Conservation (phyloP, 2,888 invertebrate genomes). For the Odontocerum albicorne region DNA sequence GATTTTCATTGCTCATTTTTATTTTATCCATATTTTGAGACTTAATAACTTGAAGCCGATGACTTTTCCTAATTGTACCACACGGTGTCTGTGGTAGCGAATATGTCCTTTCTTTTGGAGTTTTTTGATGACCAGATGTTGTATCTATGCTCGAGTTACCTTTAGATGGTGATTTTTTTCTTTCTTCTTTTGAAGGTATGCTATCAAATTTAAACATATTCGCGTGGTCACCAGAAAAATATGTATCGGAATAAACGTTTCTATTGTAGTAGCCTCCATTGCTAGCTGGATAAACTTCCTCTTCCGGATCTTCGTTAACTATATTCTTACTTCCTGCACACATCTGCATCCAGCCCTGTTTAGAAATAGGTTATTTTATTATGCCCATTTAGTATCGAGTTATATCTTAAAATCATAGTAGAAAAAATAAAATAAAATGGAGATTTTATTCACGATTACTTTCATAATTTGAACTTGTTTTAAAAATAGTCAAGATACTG, state of each 20-base stretch:
- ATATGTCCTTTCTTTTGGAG: constrained; percentile 25
- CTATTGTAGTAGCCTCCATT: constrained; percentile 69
- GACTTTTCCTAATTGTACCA: constrained; percentile 29
- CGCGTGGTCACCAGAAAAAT: constrained; percentile 59
- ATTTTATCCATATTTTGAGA: constrained; percentile 29
- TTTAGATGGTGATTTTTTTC: constrained; percentile 2
- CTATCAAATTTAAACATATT: constrained; percentile 48
- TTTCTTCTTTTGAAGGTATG: constrained; percentile 42
- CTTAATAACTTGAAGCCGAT: constrained; percentile 27
- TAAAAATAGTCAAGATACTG: no score
- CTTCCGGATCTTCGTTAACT: constrained; percentile 49
- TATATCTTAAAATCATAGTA: no score
- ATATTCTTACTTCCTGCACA: constrained; percentile 33
- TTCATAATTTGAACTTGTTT: no score
- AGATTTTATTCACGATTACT: no score
- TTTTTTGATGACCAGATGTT: not conserved
- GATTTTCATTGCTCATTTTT: not conserved
- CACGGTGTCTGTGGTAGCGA: constrained; percentile 31
- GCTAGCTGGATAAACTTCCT: constrained; percentile 65
- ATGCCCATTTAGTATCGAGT: no score
- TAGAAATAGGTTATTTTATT: no score
- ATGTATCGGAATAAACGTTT: constrained; percentile 75
- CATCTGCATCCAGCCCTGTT: constrained; percentile 36
- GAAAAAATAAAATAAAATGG: no score
- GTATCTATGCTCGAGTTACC: not conserved